Evolutionary conservation across 2,797 vertebrate genomes (phyloP).

Genomic region (Hippopotamyrus pictus): DNA sequence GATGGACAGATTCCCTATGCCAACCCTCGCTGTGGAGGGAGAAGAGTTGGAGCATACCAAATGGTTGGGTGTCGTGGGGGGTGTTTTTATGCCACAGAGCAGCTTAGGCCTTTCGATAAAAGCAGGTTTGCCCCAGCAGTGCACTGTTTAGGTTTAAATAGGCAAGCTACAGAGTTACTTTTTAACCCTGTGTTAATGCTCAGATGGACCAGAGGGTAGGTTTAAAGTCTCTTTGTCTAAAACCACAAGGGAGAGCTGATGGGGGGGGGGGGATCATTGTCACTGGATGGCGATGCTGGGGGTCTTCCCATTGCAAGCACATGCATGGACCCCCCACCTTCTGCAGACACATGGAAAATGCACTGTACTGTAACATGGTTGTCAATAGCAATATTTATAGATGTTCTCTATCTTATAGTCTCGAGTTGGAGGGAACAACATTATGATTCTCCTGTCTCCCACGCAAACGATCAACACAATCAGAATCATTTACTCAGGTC

Average conservation of each 20-base stretch:
- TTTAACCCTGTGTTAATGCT: neutral
- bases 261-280: neutral
- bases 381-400: slow-evolving; percentile 79
- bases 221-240: neutral
- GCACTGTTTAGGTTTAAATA: neutral
- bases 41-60: neutral
- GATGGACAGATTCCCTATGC: slow-evolving; percentile 3
- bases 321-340: slow-evolving; percentile 61
- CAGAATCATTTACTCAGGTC: slow-evolving; percentile 51
- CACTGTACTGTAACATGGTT: slow-evolving; percentile 74
- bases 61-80: neutral
- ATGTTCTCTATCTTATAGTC: slow-evolving; percentile 62
- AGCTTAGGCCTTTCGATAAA: neutral
- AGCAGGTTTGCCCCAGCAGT: neutral
- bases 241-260: neutral
- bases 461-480: slow-evolving; percentile 39
- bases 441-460: slow-evolving; percentile 41
- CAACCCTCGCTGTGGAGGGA: neutral
- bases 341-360: slow-evolving; percentile 67
- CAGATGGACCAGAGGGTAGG: neutral
- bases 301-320: slow-evolving; percentile 22
- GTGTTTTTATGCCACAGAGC: neutral
- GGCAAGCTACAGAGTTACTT: neutral
- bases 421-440: slow-evolving; percentile 36
- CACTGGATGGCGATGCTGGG: slow-evolving; percentile 4